Evolutionary conservation across 1,140 invertebrate genomes (phyloP), one percentile per base, ranked within the genome.

Genomic region (Pseudomyrmex flavicornis): DNA sequence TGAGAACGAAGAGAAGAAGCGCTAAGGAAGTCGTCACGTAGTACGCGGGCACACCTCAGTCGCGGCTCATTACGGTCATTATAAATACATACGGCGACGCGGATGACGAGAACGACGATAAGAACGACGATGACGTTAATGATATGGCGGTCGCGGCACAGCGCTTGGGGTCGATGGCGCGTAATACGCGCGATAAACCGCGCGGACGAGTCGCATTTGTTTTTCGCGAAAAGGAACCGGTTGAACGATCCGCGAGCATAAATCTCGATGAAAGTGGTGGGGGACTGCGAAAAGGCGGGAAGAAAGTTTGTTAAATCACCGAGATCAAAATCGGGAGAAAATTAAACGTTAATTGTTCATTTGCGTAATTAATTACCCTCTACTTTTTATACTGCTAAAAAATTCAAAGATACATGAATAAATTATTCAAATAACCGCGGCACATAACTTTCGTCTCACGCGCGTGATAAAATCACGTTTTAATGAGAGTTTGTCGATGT

Each of bases 31-130:
- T 68, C 58, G 68, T 54, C 26, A 13, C 66, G 70, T 35, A 7
- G 35, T 52, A 52, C 69, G 82, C 85, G 72, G 50, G 48, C 52
- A 79, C 54, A 22, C 13, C 66, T 72, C 70, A 46, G 74, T 20
- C 26, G 79, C 66, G 66, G 65, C 58, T 85, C 86, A 76, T 88
- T 88, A 88, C 82, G 69, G 61, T 88, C 82, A 58, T 66, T 83
- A 83, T 76, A 62, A 56, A 46, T 73, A 82, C 48, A 26, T 62
- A 68, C 69, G 70, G 58, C 58, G 56, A 82, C 73, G 74, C 74
- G 61, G 63, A 83, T 68, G 73, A 83, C 61, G 74, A 83, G 52
- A 62, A 79, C 74, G 69, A 84, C 26, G 74, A 84, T 72, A 70
- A 88, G 54, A 35, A 50, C 46, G 70, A 83, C 26, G 76, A 80